A percentile compares a stretch with the other conserved stretches of the same genome.
These are phyloP conservation scores for Drosophila neocordata DNA, from an alignment of 1,140 invertebrate genomes.

Conservation along the genomic window DNA sequence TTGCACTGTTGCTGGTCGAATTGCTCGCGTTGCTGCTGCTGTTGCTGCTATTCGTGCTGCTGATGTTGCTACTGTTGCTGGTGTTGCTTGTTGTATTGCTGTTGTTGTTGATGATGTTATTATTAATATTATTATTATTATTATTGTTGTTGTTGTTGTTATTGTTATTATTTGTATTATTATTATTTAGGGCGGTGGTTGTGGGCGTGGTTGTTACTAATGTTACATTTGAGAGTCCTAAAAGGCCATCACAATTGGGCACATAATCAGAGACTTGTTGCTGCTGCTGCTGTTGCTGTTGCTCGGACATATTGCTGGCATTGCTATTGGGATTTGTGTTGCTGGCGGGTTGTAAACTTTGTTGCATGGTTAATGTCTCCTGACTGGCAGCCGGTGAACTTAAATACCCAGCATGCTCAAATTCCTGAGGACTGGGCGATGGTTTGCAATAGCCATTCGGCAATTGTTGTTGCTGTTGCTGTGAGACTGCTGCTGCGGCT, in stretches of 20 bases:
- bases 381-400: conserved; percentile 63
- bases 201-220: conserved; percentile 34
- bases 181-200: conserved; percentile 20
- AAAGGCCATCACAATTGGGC: conserved; percentile 63
- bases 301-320: conserved; percentile 10
- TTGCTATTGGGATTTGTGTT: conserved; percentile 51
- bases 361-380: conserved; percentile 44
- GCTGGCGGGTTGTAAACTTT: conserved; percentile 52
- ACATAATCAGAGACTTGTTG: conserved; percentile 51
- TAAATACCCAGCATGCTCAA: conserved; percentile 69
- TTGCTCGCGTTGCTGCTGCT: conserved; percentile 19
- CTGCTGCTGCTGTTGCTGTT: conserved; percentile 42
- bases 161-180: conserved; percentile 18
- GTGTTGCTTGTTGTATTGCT: conserved; percentile 13
- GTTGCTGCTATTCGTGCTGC: conserved; percentile 18
- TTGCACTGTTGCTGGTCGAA: conserved; percentile 57
- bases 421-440: conserved; percentile 75
- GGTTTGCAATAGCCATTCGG: conserved; percentile 81
- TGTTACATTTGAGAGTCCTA: conserved; percentile 29
- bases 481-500: conserved; percentile 20
- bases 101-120: conserved; percentile 23
- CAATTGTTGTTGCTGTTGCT: conserved; percentile 51
- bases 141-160: not conserved
- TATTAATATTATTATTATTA: conserved; percentile 26
- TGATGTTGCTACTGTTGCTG: conserved; percentile 15